Base-by-base conservation (phyloP, 2,797 vertebrate genomes). In the Pipistrellus pipistrellus region DNA sequence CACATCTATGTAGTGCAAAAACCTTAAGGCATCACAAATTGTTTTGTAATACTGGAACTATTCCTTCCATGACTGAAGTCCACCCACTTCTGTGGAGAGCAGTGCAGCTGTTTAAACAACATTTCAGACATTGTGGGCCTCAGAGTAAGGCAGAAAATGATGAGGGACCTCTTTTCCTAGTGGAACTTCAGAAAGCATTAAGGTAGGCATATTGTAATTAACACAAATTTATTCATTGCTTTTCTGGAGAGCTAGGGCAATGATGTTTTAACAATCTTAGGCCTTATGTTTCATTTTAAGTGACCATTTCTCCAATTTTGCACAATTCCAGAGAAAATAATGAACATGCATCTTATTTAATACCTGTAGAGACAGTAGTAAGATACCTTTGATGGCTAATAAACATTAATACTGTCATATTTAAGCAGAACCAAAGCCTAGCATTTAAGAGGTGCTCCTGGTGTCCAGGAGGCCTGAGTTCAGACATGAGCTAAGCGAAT, bases 1-100 rank as follows among this genome's bases (percentile, higher is more conserved):
- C 87, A 46, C 25, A 66, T 94, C 76, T 89, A 81, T 38, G 41
- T 35, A 55, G 20, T 55, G 7, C 38, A 81, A 83, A 90, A 85
- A 35, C 17, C 23, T 75, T 85, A 88, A 78, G 23, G 17, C 41
- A 69, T 92, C 46, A 41, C 14, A 81, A 10, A 69, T 66, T 76
- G 17, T 13, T 80, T 53, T 72, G 32, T 59, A 80, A 53, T 69
- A n/a, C 11, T 78, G 55, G 38, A 94, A 48, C 2, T 59, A 21
- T n/a, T 87, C 92, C 25, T 85, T 93, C 72, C 23, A 8, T 93
- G 69, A 85, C 14, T 71, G 18, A 73, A 44, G 23, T 55, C 12
- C 9, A 21, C 6, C 8, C 23, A 84, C 2, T 18, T 87, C 41
- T 77, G 0, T 59, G 23, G 27, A 46, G 10, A 55, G 1, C 23